These are phyloP conservation scores for Parnassius apollo DNA, from an alignment of 2,888 invertebrate genomes.

Conservation along the genomic window DNA sequence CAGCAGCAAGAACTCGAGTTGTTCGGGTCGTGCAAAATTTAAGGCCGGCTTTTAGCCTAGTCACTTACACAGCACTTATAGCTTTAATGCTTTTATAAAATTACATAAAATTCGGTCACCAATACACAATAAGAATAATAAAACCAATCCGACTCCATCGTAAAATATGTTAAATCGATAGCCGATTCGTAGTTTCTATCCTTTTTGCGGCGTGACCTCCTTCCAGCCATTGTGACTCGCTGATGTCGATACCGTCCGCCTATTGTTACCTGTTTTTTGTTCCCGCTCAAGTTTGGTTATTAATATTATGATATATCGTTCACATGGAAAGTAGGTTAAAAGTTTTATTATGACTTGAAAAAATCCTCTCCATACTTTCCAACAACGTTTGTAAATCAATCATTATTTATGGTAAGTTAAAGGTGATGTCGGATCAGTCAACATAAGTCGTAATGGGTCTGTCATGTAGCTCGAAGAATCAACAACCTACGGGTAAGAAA, in stretches of 20 bases:
- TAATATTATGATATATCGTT: conserved; percentile 38
- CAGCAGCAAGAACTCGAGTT: too few species aligned
- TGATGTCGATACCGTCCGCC: conserved; percentile 31
- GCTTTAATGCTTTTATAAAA: too few species aligned
- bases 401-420: too few species aligned
- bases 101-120: too few species aligned
- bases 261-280: conserved; percentile 38
- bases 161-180: conserved; percentile 34
- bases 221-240: conserved; percentile 40
- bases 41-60: too few species aligned
- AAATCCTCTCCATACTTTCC: background rate
- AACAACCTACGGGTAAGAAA: too few species aligned
- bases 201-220: conserved; percentile 49
- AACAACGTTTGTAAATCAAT: background rate
- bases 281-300: conserved; percentile 29
- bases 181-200: conserved; percentile 35
- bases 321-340: conserved; percentile 26
- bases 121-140: too few species aligned
- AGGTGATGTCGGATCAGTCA: too few species aligned
- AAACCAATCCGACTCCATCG: background rate
- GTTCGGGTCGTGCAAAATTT: too few species aligned
- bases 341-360: conserved; percentile 17
- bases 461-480: too few species aligned
- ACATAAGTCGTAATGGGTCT: too few species aligned
- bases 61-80: too few species aligned